Percentiles rank a stretch among this genome's conserved stretches.
Conservation (phyloP, 2,797 vertebrate species). For the Odontamblyopus lacepedii region DNA sequence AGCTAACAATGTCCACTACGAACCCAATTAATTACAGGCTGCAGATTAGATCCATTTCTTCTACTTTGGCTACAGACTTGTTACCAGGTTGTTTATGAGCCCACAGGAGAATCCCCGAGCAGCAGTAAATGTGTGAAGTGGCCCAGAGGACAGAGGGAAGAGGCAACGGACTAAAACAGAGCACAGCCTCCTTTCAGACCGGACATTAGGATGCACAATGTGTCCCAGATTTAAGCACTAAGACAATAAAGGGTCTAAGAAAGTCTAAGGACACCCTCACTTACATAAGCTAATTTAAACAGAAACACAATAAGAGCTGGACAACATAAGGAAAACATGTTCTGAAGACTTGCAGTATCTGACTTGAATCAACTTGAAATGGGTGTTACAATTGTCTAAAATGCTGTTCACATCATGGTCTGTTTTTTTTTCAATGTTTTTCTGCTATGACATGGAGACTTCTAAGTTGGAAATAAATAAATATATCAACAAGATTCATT, state of each 20-base stretch:
- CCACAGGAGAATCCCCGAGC: slow-evolving; percentile 7
- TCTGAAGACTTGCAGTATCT: neutral
- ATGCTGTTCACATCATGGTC: neutral
- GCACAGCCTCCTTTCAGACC: slow-evolving; percentile 39
- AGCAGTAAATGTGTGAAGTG: slow-evolving; percentile 21
- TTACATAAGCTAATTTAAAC: neutral
- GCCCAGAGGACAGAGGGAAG: slow-evolving; percentile 12
- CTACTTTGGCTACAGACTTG: neutral
- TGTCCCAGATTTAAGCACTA: slow-evolving; percentile 40
- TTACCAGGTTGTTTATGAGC: slow-evolving; percentile 4
- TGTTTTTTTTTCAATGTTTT: neutral
- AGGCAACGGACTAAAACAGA: slow-evolving; percentile 22
- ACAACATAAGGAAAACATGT: neutral
- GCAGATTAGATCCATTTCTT: neutral
- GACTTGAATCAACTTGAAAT: neutral
- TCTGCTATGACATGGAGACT: neutral
- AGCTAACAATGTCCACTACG: neutral
- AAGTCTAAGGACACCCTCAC: slow-evolving; percentile 17
- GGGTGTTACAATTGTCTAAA: neutral
- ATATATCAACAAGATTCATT: neutral
- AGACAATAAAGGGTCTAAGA: slow-evolving; percentile 21
- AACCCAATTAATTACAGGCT: neutral
- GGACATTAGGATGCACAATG: slow-evolving; percentile 52
- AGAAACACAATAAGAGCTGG: neutral
- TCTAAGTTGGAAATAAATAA: neutral